Conservation (phyloP, 2,888 invertebrate genomes). For the Sphaerophoria taeniata region DNA sequence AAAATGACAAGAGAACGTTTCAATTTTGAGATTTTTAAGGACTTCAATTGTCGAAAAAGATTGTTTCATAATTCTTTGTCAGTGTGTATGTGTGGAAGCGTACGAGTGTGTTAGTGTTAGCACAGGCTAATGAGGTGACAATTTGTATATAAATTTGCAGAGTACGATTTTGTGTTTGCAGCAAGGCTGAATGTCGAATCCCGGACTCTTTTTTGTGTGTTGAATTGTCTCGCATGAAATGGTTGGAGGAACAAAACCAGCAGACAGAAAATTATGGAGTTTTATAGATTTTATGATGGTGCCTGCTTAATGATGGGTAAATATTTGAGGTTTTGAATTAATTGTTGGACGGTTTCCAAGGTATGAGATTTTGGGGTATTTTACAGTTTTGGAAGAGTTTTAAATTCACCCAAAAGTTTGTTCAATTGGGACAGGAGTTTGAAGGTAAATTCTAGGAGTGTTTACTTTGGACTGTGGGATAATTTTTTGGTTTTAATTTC, state of each 20-base stretch:
- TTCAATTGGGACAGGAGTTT: neutral
- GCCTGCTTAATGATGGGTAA: slow-evolving; percentile 69
- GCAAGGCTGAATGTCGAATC: neutral
- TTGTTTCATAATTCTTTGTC: neutral
- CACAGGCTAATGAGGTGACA: slow-evolving; percentile 72
- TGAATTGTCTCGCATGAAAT: neutral
- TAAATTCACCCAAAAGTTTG: neutral
- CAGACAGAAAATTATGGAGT: slow-evolving; percentile 22
- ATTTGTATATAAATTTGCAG: slow-evolving; percentile 48
- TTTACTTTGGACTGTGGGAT: neutral
- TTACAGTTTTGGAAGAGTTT: neutral
- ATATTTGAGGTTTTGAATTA: slow-evolving; percentile 57
- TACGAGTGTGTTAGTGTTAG: slow-evolving; percentile 41
- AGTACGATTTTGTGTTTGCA: slow-evolving; percentile 8
- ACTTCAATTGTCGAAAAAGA: slow-evolving; percentile 37
- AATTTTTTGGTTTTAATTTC: neutral
- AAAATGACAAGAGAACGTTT: slow-evolving; percentile 54
- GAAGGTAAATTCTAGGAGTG: neutral
- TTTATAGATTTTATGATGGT: slow-evolving; percentile 47
- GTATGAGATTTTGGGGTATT: neutral
- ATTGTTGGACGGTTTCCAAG: neutral
- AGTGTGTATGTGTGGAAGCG: neutral
- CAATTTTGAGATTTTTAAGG: slow-evolving; percentile 62
- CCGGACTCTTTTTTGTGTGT: neutral
- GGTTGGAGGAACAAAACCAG: neutral